A percentile compares a stretch with the other conserved stretches of the same genome.
Conservation (phyloP, 2,888 invertebrate genomes). For the Drosophila mayaguana region DNA sequence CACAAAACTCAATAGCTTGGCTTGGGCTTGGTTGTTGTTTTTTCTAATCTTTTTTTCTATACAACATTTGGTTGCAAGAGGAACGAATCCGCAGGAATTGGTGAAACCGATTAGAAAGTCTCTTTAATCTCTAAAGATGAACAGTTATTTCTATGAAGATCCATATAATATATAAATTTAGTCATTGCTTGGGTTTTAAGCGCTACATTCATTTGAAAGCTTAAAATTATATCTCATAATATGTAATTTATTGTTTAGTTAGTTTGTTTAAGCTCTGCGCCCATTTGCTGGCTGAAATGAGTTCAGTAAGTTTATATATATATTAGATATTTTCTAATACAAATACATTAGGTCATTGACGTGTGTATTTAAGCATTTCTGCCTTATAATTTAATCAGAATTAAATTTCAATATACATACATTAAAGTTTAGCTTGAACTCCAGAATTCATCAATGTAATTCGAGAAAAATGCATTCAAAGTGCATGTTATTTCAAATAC, state of each 20-base stretch:
- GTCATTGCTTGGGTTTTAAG: neutral
- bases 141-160: neutral
- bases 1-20: constrained; percentile 1
- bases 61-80: constrained; percentile 13
- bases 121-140: neutral
- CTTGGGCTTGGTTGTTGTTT: constrained; percentile 8
- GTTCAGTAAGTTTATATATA: neutral
- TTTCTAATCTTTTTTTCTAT: neutral
- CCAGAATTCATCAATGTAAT: neutral
- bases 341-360: neutral
- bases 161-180: neutral
- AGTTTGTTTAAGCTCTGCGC: neutral
- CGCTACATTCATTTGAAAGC: too few relatives aligned
- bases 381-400: too few relatives aligned
- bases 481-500: neutral
- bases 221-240: too few relatives aligned
- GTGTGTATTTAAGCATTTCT: neutral
- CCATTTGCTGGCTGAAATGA: neutral
- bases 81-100: constrained; percentile 38
- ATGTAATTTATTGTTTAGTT: neutral
- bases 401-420: neutral
- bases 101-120: neutral
- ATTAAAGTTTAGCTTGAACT: neutral
- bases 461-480: neutral
- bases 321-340: neutral